Conservation (phyloP, 2,113 vertebrate genomes). For the Hiodon tergisus region DNA sequence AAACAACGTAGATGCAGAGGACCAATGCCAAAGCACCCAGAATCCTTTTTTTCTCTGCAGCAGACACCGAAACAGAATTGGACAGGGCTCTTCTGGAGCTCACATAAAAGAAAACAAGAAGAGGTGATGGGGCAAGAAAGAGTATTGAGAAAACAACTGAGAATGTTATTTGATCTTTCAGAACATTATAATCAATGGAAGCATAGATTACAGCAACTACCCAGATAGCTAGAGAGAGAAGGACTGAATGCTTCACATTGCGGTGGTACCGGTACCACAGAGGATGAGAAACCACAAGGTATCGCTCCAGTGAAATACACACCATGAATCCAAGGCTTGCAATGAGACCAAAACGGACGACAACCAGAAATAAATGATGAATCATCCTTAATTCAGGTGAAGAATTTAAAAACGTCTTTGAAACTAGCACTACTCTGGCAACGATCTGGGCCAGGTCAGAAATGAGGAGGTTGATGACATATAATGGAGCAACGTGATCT, state of each 20-base stretch:
- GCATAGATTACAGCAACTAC: not conserved
- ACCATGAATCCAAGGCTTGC: conserved; percentile 29
- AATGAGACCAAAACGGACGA: conserved; percentile 12
- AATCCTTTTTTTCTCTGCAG: conserved; percentile 25
- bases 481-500: conserved; percentile 21
- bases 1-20: conserved; percentile 17
- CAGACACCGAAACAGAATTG: not conserved
- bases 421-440: not conserved
- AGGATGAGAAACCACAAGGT: conserved; percentile 23
- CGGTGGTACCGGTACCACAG: conserved; percentile 27
- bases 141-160: not conserved
- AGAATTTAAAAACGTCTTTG: not conserved
- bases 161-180: not conserved
- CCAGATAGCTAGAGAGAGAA: conserved; percentile 12
- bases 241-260: conserved; percentile 11
- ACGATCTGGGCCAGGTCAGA: conserved; percentile 27
- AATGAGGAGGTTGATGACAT: conserved; percentile 29
- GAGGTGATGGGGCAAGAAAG: conserved; percentile 20
- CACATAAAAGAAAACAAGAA: conserved; percentile 22
- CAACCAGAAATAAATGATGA: not conserved
- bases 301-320: conserved; percentile 31
- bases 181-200: not conserved
- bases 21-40: conserved; percentile 24
- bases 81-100: conserved; percentile 25
- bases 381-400: no score